These are phyloP conservation scores for Pyrochroa serraticornis DNA, from an alignment of 2,888 invertebrate species.

Conservation along the genomic window DNA sequence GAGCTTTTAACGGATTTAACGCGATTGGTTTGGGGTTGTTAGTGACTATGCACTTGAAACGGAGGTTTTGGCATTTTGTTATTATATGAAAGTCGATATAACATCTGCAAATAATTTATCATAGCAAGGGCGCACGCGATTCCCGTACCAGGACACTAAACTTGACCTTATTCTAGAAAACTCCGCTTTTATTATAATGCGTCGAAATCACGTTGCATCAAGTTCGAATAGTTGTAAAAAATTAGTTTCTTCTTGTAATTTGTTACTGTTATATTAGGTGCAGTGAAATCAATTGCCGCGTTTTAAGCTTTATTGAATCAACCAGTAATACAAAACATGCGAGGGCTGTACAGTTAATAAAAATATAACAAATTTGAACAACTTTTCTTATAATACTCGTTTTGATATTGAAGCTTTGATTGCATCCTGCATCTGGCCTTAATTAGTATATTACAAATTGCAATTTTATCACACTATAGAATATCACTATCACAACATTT, in stretches of 20 bases:
- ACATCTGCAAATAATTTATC: slow-evolving; percentile 35
- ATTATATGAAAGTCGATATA: slow-evolving; percentile 25
- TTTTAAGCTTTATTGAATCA: too few species aligned
- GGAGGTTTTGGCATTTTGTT: slow-evolving; percentile 7
- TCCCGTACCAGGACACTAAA: slow-evolving; percentile 51
- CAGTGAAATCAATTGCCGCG: too few species aligned
- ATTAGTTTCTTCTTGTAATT: too few species aligned
- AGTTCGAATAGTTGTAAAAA: too few species aligned
- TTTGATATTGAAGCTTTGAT: slow-evolving; percentile 2
- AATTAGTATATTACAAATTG: slow-evolving; percentile 12
- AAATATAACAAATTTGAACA: slow-evolving; percentile 3
- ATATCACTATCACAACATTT: slow-evolving; percentile 16
- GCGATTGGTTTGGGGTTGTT: not conserved
- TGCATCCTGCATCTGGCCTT: slow-evolving; percentile 7
- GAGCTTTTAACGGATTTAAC: not conserved
- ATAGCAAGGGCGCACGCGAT: slow-evolving; percentile 50
- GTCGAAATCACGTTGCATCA: too few species aligned
- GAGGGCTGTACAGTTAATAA: not conserved
- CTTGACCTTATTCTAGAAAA: slow-evolving; percentile 48
- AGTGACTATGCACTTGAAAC: not conserved
- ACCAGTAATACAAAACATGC: too few species aligned
- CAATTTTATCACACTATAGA: slow-evolving; percentile 24
- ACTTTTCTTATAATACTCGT: slow-evolving; percentile 14
- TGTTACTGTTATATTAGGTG: too few species aligned
- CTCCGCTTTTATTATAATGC: not conserved